These are phyloP conservation scores for Florisuga fusca DNA, from an alignment of 2,797 vertebrate genomes.

Conservation along the genomic window DNA sequence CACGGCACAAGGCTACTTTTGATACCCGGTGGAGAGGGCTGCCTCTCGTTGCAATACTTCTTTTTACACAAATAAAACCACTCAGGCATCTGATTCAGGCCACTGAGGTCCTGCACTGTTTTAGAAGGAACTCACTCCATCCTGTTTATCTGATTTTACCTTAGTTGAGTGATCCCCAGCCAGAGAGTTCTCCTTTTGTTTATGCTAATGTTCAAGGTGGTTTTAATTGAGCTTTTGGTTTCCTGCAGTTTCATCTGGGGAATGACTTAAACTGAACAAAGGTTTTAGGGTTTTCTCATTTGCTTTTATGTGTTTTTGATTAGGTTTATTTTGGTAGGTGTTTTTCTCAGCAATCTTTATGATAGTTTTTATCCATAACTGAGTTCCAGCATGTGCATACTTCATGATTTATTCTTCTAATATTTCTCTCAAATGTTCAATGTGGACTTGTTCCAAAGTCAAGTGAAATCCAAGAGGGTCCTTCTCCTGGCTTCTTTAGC, in stretches of 20 bases:
- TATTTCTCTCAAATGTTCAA: conserved; percentile 24
- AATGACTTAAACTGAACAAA: conserved; percentile 61
- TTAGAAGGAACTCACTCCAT: conserved; percentile 16
- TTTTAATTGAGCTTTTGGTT: conserved; percentile 69
- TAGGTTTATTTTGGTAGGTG: conserved; percentile 37
- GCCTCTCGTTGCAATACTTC: neutral
- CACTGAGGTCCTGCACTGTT: conserved; percentile 7
- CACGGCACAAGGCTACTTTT: neutral
- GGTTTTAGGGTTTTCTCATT: neutral
- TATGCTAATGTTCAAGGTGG: conserved; percentile 64
- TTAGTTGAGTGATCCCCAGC: conserved; percentile 56
- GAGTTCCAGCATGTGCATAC: neutral
- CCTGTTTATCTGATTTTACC: conserved; percentile 63
- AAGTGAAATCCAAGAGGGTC: conserved; percentile 17
- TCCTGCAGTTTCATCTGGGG: conserved; percentile 51
- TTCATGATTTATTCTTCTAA: conserved; percentile 14
- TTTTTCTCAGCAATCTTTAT: conserved; percentile 23
- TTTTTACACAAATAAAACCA: conserved; percentile 1
- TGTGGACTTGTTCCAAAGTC: conserved; percentile 13
- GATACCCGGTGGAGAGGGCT: conserved; percentile 5
- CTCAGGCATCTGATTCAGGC: neutral
- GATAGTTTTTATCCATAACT: conserved; percentile 16
- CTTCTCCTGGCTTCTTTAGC: neutral
- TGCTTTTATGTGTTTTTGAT: conserved; percentile 60
- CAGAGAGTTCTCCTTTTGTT: conserved; percentile 70